Base-by-base conservation (phyloP, 2,113 vertebrate genomes). In the Picathartes gymnocephalus region DNA sequence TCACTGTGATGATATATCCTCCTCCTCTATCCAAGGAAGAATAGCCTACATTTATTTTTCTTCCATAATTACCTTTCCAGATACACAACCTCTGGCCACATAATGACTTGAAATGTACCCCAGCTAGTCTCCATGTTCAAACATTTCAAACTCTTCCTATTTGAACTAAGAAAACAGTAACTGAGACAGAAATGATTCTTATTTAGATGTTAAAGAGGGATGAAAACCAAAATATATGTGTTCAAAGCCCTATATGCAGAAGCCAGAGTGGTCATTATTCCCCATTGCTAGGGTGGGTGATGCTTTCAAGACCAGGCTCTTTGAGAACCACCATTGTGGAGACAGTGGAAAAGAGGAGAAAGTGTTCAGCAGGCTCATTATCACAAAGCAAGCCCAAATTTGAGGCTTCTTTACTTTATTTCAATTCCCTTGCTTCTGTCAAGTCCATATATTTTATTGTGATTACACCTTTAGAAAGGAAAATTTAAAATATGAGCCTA, bases 1-100 rank as follows among this genome's bases (percentile, higher is more conserved):
- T 92, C 79, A 53, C 20, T 40, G 24, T 15, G 22, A n/a, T 64
- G 40, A 45, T 83, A 42, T 7, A 65, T 65, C 69, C 53, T 76
- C 53, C 48, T 79, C n/a, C 40, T 53, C n/a, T 76, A 10, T 70
- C 60, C 69, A 61, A 37, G 45, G 60, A 86, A 84, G 24, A 74
- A 71, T 66, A 71, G 11, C 20, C 60, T 51, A 4, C 15, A 7
- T n/a, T 71, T 85, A 16, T 68, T 91, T 87, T 92, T 65, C 37
- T 92, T 54, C 57, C 66, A 33, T 82, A 64, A 95, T 65, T 77
- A 39, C 89, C 70, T 95, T 96, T 81, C 81, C 84, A 92, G 77
- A 57, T 68, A 48, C 28, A 9, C 37, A 20, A 51, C 88, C 39
- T 76, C 22, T 92, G 69, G 48, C 44, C 69, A 4, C 11, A 7